Evolutionary conservation across 1,140 invertebrate species (phyloP).

Genomic region (Lasioglossum baleicum): DNA sequence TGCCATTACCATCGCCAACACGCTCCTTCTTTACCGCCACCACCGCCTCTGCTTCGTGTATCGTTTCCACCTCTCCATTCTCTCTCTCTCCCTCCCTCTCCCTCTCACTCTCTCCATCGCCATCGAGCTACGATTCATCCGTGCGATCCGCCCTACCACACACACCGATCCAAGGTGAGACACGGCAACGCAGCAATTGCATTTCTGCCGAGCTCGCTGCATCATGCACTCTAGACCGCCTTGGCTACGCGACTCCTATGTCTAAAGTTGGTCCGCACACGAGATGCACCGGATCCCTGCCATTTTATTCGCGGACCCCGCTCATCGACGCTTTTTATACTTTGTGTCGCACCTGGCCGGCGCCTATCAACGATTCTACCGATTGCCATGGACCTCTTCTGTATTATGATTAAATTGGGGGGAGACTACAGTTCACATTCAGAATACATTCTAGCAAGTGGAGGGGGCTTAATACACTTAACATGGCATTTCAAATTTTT

Average conservation of each 20-base stretch:
- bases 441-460: no score
- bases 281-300: no score
- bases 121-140: constrained; percentile 14
- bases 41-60: constrained; percentile 6
- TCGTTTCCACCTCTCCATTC: constrained; percentile 1
- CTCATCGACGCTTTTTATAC: neutral
- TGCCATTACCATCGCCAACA: constrained; percentile 48
- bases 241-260: neutral
- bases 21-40: constrained; percentile 4
- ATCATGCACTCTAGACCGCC: neutral
- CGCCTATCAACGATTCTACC: no score
- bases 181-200: constrained; percentile 29
- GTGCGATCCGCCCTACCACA: neutral
- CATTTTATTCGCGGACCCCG: neutral
- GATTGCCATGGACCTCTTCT: no score
- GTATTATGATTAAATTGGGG: no score
- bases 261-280: neutral
- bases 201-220: neutral
- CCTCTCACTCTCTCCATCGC: neutral
- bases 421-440: no score
- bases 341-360: neutral
- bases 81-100: no score
- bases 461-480: no score
- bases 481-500: no score
- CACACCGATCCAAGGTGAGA: neutral